Conservation (phyloP, 1,140 invertebrate species). For the Maconellicoccus hirsutus region DNA sequence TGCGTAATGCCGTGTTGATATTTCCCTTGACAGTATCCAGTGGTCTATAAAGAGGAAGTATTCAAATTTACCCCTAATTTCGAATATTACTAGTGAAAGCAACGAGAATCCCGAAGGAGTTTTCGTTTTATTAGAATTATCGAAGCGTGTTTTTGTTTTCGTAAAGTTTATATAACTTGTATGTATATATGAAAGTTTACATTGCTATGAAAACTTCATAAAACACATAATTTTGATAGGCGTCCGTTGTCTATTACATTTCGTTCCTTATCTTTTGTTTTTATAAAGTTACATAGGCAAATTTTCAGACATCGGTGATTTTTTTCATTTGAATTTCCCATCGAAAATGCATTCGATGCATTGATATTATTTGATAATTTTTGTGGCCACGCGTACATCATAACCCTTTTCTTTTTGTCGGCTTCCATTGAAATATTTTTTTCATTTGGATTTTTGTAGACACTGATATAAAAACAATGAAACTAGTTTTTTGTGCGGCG, state of each 20-base stretch:
- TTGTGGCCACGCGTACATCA: no score
- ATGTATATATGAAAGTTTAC: slow-evolving; percentile 14
- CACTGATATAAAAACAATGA: background rate
- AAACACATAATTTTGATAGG: slow-evolving; percentile 18
- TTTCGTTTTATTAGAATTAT: slow-evolving; percentile 19
- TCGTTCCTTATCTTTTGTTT: slow-evolving; percentile 16
- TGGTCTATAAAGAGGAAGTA: slow-evolving; percentile 17
- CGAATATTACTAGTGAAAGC: slow-evolving; percentile 11
- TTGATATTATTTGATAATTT: no score
- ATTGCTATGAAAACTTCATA: background rate
- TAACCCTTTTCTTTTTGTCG: background rate
- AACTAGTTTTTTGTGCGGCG: background rate
- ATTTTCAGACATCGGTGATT: no score
- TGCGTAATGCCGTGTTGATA: slow-evolving; percentile 16
- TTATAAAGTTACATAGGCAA: background rate
- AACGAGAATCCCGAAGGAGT: slow-evolving; percentile 18
- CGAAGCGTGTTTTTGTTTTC: slow-evolving; percentile 18
- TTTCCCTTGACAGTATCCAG: slow-evolving; percentile 18
- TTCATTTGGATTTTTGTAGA: background rate
- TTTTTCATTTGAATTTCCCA: no score
- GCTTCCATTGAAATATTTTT: background rate
- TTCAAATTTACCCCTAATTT: slow-evolving; percentile 20
- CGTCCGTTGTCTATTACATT: background rate
- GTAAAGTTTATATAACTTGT: slow-evolving; percentile 15
- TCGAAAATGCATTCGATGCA: no score